phyloP scores from a whole-genome alignment of 2,888 invertebrate genomes.

The Drosophila monieri region DNA sequence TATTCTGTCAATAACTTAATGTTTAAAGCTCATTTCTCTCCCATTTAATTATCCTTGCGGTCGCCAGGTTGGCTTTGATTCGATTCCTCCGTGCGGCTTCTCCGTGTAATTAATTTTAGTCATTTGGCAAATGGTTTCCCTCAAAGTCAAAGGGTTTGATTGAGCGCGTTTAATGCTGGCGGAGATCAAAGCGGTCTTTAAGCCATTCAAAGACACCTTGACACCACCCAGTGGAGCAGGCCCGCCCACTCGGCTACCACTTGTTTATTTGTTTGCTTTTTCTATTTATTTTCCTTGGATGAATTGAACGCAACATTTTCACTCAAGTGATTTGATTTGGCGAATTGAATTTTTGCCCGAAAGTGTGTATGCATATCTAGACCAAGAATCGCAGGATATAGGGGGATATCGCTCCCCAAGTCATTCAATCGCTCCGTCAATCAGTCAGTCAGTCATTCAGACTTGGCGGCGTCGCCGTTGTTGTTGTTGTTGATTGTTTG shows the following conservation, averaged over 20 bases:
- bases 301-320: conserved; percentile 58
- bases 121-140: conserved; percentile 72
- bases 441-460: conserved; percentile 39
- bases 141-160: conserved; percentile 66
- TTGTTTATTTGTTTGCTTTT: conserved; percentile 25
- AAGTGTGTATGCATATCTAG: conserved; percentile 68
- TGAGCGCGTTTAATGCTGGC: conserved; percentile 71
- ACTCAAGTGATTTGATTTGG: conserved; percentile 74
- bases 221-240: conserved; percentile 3
- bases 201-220: conserved; percentile 59
- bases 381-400: conserved; percentile 38
- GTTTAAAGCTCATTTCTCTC: background rate
- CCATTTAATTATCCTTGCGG: conserved; percentile 27
- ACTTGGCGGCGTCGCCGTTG: conserved; percentile 32
- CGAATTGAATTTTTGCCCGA: conserved; percentile 72
- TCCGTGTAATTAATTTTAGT: conserved; percentile 72
- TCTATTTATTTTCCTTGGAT: conserved; percentile 40
- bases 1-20: background rate
- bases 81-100: conserved; percentile 57
- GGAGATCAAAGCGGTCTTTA: conserved; percentile 65
- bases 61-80: conserved; percentile 1
- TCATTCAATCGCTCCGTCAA: conserved; percentile 17
- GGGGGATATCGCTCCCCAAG: conserved; percentile 8
- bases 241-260: conserved; percentile 9
- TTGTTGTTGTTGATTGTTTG: conserved; percentile 55